Evolutionary conservation across 23 tunicate species (phyloP), one percentile per base, ranked within the genome.

Genomic region (Diplosoma virens): DNA sequence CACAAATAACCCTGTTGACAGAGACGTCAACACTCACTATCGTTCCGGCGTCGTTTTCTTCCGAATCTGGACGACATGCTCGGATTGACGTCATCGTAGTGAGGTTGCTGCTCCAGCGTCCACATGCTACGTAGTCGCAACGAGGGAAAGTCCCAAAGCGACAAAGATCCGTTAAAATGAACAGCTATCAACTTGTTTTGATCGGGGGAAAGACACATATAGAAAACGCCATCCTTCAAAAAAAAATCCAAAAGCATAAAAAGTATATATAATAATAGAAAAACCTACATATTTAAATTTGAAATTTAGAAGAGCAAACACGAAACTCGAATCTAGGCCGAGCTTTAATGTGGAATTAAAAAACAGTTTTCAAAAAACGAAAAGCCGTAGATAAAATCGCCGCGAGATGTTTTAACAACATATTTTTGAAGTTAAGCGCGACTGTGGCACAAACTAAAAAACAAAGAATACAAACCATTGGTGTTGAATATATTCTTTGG

Each of bases 131-230:
- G 37, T 5, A 52, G 32, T 74, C 81, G 46, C 60, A 82, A 22
- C 3, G 87, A 82, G 2, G 87, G 87, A 21, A 82, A 32, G 34
- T 75, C 81, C 87, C 87, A 82, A 16, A 75, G n/a, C 3, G 87
- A 82, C 3, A 82, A 20, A 25, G 29, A 20, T 14, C 87, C 87
- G 32, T 46, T 59, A 27, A 75, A 74, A 21, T 82, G 87, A 16
- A 82, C 47, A 1, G 81, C 75, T 21, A 63, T 66, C 29, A 82
- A 27, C 34, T 59, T 26, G 1, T 41, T 61, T 33, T 63, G 72
- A 18, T 48, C 67, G 21, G 87, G 87, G 18, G 87, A 82, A 46
- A 82, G 25, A 3, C 75, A 27, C 74, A 75, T 75, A 1, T 65
- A 33, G 29, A 58, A 82, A 17, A 82, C 64, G 16, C 87, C 87